Evolutionary conservation across 1,140 invertebrate species (phyloP), one percentile per base, ranked within the genome.

Genomic region (Pinna nobilis): DNA sequence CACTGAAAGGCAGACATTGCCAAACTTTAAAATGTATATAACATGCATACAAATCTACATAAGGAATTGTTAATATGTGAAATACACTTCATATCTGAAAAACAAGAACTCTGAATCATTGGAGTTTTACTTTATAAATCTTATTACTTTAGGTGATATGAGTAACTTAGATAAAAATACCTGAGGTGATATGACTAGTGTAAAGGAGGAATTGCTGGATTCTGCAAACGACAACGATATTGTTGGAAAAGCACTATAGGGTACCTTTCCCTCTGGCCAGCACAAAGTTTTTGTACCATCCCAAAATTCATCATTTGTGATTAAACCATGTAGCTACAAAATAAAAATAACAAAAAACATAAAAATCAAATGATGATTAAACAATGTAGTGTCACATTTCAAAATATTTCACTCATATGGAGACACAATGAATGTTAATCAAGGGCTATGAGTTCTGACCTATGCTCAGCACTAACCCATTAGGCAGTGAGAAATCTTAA

Each of bases 101-200:
- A 5, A 23, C 15, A 23, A 53, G 30, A 23, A 18, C 41, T 18
- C 15, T 47, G 20, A 2, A 20, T 7, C 18, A 7, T 3, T 49
- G 44, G 18, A 18, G 6, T 53, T 20, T 18, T n/a, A n/a, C n/a
- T n/a, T n/a, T n/a, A n/a, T n/a, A n/a, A n/a, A n/a, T n/a, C n/a
- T n/a, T n/a, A n/a, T n/a, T n/a, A n/a, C n/a, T n/a, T n/a, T n/a
- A n/a, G n/a, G n/a, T n/a, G n/a, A n/a, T n/a, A n/a, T n/a, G n/a
- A n/a, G n/a, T n/a, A n/a, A n/a, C n/a, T n/a, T n/a, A 49, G 30
- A 51, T 30, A 50, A 41, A 50, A 35, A 44, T 76, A 87, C 84
- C 81, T 83, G 80, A 39, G 85, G 80, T 47, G 82, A 69, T n/a
- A 87, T 61, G 51, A 78, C 50, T 4, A 87, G 57, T 25, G 73